Conservation (phyloP, 2,113 vertebrate genomes). For the Prolemur simus region DNA sequence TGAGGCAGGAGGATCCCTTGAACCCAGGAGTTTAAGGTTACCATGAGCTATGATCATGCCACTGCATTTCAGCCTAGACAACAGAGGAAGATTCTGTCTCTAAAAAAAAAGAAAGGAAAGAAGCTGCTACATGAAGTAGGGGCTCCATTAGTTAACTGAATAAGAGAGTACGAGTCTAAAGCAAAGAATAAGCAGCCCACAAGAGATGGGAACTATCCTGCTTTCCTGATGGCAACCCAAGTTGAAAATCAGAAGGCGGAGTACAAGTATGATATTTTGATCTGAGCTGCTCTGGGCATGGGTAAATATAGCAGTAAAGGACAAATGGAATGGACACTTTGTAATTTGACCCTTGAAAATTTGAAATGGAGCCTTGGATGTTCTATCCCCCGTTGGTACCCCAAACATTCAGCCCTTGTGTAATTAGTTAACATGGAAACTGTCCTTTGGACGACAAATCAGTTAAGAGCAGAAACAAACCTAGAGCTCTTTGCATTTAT, state of each 20-base stretch:
- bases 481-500: slow-evolving; percentile 50
- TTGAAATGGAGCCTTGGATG: neutral
- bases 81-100: no score
- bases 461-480: slow-evolving; percentile 56
- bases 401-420: slow-evolving; percentile 36
- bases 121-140: neutral
- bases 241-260: neutral
- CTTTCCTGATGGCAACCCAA: neutral
- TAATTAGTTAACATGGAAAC: slow-evolving; percentile 50
- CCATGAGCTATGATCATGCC: no score
- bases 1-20: no score
- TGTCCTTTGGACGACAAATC: slow-evolving; percentile 56
- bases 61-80: no score
- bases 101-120: neutral
- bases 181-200: neutral
- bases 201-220: neutral
- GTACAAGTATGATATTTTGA: neutral
- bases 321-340: slow-evolving; percentile 1
- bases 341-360: slow-evolving; percentile 37
- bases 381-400: neutral
- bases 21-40: no score
- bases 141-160: neutral
- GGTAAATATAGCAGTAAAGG: neutral
- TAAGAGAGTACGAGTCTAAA: neutral
- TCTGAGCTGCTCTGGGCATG: neutral